Evolutionary conservation across 2,797 vertebrate species (phyloP).

Genomic region (Eulemur albifrons): DNA sequence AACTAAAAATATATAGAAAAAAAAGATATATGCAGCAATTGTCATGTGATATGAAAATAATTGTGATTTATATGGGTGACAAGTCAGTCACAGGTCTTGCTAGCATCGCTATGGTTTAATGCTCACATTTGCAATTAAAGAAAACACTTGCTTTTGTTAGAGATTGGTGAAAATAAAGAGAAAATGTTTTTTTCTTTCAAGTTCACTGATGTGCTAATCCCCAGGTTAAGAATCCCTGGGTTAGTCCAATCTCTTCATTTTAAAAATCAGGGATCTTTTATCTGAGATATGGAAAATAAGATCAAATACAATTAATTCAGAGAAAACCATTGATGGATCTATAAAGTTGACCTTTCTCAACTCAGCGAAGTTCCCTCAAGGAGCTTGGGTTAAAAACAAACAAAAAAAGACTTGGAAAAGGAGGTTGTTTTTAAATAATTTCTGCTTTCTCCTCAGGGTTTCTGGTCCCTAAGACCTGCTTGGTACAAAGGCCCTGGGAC

Average conservation of each 20-base stretch:
- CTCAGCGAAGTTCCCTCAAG: neutral
- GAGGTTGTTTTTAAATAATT: neutral
- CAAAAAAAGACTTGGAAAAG: slow-evolving; percentile 1
- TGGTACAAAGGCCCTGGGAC: neutral
- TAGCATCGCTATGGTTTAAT: neutral
- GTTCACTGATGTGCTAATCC: neutral
- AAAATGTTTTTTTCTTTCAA: slow-evolving; percentile 6
- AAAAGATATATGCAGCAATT: neutral
- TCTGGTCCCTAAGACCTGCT: neutral
- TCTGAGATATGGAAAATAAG: neutral
- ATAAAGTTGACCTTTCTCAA: neutral
- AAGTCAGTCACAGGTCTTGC: neutral
- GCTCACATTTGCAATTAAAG: neutral
- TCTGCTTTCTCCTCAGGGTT: neutral
- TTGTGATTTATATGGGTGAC: slow-evolving; percentile 15
- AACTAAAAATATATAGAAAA: no score
- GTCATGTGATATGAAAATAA: neutral
- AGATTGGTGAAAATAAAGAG: slow-evolving; percentile 26
- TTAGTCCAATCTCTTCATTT: neutral
- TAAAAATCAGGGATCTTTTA: neutral
- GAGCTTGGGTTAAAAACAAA: neutral
- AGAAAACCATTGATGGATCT: neutral
- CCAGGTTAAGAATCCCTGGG: slow-evolving; percentile 12
- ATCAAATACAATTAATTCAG: slow-evolving; percentile 13
- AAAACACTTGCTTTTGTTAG: slow-evolving; percentile 1